These are phyloP conservation scores for Gymnopithys bicolor DNA, from an alignment of 2,797 vertebrate genomes.

Conservation along the genomic window DNA sequence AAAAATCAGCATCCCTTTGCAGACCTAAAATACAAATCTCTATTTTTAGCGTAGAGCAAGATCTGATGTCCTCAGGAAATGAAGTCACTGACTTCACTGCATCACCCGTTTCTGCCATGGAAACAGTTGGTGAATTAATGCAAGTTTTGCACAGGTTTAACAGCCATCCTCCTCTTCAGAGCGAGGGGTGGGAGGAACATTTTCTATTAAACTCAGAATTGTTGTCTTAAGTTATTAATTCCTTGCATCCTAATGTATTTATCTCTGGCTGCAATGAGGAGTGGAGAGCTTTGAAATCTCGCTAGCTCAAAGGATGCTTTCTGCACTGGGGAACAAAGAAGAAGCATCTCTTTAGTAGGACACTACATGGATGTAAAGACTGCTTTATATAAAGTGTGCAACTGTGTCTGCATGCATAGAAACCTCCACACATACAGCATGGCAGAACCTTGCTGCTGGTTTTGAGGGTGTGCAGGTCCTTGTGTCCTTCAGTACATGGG, in stretches of 20 bases:
- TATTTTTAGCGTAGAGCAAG: slow-evolving; percentile 53
- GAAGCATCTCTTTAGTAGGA: background rate
- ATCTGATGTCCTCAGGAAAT: slow-evolving; percentile 68
- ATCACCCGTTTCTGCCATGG: slow-evolving; percentile 64
- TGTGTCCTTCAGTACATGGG: background rate
- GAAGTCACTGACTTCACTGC: slow-evolving; percentile 59
- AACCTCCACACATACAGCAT: too few relatives aligned
- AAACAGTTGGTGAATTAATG: slow-evolving; percentile 70
- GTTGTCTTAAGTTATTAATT: slow-evolving; percentile 67
- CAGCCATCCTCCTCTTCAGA: slow-evolving; percentile 60
- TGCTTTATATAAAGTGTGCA: background rate
- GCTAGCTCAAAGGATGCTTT: slow-evolving; percentile 31
- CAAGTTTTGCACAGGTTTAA: slow-evolving; percentile 67
- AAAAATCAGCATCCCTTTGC: background rate
- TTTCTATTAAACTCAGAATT: slow-evolving; percentile 64
- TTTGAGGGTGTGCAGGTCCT: background rate
- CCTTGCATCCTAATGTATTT: slow-evolving; percentile 63
- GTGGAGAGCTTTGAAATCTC: slow-evolving; percentile 52
- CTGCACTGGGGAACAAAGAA: background rate
- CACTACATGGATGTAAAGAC: background rate
- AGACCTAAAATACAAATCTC: slow-evolving; percentile 3
- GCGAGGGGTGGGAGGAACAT: slow-evolving; percentile 52
- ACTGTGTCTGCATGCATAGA: background rate
- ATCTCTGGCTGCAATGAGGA: slow-evolving; percentile 47
- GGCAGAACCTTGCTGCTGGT: background rate